Evolutionary conservation across 2,888 invertebrate species (phyloP), one percentile per base, ranked within the genome.

Genomic region (Cremastobaeus sp.): DNA sequence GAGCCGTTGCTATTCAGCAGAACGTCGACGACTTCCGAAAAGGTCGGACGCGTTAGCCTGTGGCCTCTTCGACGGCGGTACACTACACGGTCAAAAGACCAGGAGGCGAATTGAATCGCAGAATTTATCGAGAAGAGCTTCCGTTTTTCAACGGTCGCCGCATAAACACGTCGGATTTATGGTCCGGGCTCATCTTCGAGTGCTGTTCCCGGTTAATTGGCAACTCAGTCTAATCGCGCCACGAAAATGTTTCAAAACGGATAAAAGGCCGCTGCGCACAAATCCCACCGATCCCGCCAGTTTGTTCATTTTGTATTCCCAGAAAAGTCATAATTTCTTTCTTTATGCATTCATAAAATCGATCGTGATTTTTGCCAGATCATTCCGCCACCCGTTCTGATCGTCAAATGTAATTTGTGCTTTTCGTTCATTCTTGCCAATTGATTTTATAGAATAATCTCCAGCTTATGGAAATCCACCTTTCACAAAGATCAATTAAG

Each of bases 61-160:
- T 66, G 66, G 11, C 73, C 62, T 55, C 62, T 55, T 62, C 88
- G 88, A 88, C 88, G 89, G 88, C 89, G 89, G 89, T 88, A 88
- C 86, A 88, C 86, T 88, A 87, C 85, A 88, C 88, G 88, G 88
- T 88, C 86, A 77, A 74, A 69, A 71, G 59, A 69, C 41, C 64
- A 25, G 41, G 52, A 17, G 62, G 74, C 73, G 78, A 87, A 87
- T 87, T 87, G 87, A 87, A 86, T 86, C 83, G 83, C 76, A 81
- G 76, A 85, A 87, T 87, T 87, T 86, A 87, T 86, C 83, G 86
- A 83, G 81, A 76, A 81, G 84, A 84, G 86, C 87, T 87, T 86
- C 87, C 84, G 86, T 87, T 86, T 81, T 78, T 71, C 78, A 65
- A 75, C 81, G 75, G 77, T 57, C 73, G 78, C 74, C 79, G 84